These are phyloP conservation scores for Venustoraphidia nigricollis DNA, from an alignment of 2,888 invertebrate species.

Conservation along the genomic window DNA sequence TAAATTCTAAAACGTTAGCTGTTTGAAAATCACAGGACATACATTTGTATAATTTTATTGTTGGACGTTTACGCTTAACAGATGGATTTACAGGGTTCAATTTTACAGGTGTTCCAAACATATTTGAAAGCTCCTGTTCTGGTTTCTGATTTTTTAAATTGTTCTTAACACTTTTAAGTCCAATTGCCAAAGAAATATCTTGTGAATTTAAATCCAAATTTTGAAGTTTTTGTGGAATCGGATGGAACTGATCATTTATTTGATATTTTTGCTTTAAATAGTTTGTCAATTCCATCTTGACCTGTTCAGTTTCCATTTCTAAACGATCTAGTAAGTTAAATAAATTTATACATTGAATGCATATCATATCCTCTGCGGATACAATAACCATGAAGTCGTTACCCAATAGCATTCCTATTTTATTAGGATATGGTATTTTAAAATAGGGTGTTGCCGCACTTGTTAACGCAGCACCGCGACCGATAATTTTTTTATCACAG, in stretches of 20 bases:
- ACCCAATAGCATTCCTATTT: slow-evolving; percentile 31
- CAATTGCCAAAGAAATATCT: slow-evolving; percentile 1
- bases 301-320: slow-evolving; percentile 29
- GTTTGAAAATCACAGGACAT: slow-evolving; percentile 29
- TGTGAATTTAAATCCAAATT: slow-evolving; percentile 1
- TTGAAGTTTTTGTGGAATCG: slow-evolving; percentile 22
- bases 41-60: slow-evolving; percentile 27
- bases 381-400: slow-evolving; percentile 32
- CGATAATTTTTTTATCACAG: slow-evolving; percentile 25
- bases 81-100: not conserved
- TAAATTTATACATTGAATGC: slow-evolving; percentile 28
- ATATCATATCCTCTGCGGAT: slow-evolving; percentile 29
- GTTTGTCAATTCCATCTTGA: slow-evolving; percentile 15
- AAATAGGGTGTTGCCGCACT: slow-evolving; percentile 27
- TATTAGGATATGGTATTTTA: slow-evolving; percentile 30
- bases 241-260: slow-evolving; percentile 19
- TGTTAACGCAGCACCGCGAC: slow-evolving; percentile 22
- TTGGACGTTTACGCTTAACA: not conserved
- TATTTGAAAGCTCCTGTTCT: slow-evolving; percentile 14
- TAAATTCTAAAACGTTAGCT: slow-evolving; percentile 26
- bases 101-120: slow-evolving; percentile 8
- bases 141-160: slow-evolving; percentile 4
- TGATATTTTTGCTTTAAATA: slow-evolving; percentile 16
- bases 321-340: slow-evolving; percentile 31
- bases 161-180: slow-evolving; percentile 5